Evolutionary conservation across 2,888 invertebrate species (phyloP).

Genomic region (Muschampia plurimacula): DNA sequence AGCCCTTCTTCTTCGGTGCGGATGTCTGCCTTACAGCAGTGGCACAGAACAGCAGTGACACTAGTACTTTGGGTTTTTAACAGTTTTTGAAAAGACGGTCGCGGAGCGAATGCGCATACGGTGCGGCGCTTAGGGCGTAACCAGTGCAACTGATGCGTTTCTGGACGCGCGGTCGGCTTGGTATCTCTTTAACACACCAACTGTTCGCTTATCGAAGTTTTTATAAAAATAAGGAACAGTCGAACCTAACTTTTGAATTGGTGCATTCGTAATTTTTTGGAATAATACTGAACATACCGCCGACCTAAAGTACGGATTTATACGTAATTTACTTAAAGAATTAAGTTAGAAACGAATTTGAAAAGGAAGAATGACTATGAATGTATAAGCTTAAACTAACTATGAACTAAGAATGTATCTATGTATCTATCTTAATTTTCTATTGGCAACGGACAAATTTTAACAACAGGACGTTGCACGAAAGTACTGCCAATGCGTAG

Average conservation of each 20-base stretch:
- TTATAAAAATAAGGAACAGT: neutral
- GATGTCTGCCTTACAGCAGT: neutral
- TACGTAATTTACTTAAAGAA: neutral
- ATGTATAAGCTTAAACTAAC: neutral
- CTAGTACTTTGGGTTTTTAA: neutral
- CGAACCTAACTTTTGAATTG: neutral
- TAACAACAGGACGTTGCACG: conserved; percentile 17
- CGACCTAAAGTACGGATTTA: conserved; percentile 1
- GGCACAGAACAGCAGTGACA: neutral
- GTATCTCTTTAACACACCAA: neutral
- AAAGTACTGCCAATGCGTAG: conserved; percentile 12
- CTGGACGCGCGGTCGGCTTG: neutral
- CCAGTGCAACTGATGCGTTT: neutral
- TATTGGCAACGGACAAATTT: conserved; percentile 17
- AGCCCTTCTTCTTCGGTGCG: too few species aligned
- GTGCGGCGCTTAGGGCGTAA: neutral
- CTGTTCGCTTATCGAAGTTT: neutral
- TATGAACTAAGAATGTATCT: too few species aligned
- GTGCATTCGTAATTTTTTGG: neutral
- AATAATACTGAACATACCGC: conserved; percentile 5
- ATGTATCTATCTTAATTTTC: neutral
- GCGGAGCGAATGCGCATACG: neutral
- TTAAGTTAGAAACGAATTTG: neutral
- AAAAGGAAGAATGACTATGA: neutral
- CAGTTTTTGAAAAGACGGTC: neutral